Evolutionary conservation across 2,888 invertebrate genomes (phyloP).

Genomic region (Drosophila subsilvestris): DNA sequence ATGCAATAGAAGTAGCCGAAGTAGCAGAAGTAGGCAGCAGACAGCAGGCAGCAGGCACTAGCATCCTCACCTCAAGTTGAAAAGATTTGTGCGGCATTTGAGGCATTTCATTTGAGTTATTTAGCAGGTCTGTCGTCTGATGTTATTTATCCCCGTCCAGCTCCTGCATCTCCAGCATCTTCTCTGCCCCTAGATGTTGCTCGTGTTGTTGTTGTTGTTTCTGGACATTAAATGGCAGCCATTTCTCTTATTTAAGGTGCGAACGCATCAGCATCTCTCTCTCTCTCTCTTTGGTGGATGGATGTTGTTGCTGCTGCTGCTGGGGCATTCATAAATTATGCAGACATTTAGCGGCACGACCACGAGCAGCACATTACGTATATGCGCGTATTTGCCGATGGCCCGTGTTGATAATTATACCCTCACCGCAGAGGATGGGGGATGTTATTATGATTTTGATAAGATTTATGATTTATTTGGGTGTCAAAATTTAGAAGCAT

Average conservation of each 20-base stretch:
- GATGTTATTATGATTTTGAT: conserved; percentile 13
- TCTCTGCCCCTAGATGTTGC: conserved; percentile 3
- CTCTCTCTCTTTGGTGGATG: conserved; percentile 9
- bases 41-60: neutral
- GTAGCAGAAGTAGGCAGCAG: neutral
- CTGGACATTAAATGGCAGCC: conserved; percentile 46
- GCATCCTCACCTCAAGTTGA: conserved; percentile 46
- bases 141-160: conserved; percentile 47
- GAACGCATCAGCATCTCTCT: conserved; percentile 29
- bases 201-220: conserved; percentile 29
- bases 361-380: conserved; percentile 57
- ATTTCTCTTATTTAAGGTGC: conserved; percentile 71
- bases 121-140: conserved; percentile 59
- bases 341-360: conserved; percentile 62
- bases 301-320: conserved; percentile 9
- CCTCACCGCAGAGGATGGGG: conserved; percentile 23
- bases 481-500: neutral
- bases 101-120: conserved; percentile 69
- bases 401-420: conserved; percentile 37
- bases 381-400: conserved; percentile 48
- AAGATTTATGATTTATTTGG: neutral
- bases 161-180: neutral
- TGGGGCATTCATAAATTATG: conserved; percentile 72
- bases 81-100: conserved; percentile 71
- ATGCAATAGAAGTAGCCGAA: neutral